phyloP scores from a whole-genome alignment of 2,797 vertebrate species.

The Micromesistius poutassou region DNA sequence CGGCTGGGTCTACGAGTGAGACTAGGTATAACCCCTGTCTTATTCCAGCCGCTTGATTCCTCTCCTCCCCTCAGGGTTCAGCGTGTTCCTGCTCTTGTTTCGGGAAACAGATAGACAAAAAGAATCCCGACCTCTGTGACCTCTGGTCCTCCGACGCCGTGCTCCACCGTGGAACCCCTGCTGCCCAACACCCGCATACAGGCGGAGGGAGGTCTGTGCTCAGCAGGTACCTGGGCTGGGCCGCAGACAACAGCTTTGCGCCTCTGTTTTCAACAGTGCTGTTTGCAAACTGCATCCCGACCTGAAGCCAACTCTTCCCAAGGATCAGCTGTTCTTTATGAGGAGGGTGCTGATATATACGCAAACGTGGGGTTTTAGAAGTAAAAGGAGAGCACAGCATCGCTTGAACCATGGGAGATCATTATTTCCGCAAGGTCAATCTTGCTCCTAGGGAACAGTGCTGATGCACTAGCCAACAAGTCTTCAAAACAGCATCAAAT shows the following conservation, averaged over 20 bases:
- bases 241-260: neutral
- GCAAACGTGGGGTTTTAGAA: neutral
- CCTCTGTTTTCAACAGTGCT: neutral
- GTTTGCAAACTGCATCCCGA: neutral
- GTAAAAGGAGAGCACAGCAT: neutral
- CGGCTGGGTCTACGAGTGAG: neutral
- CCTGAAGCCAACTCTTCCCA: neutral
- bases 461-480: neutral
- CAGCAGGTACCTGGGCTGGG: neutral
- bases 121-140: neutral
- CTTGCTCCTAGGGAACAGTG: neutral
- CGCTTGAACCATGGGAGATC: neutral
- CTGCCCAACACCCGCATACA: neutral
- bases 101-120: neutral
- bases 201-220: neutral
- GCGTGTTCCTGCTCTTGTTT: neutral
- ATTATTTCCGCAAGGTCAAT: neutral
- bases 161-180: neutral
- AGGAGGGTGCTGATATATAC: neutral
- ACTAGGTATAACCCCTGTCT: neutral
- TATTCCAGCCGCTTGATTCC: neutral
- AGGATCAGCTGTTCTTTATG: neutral
- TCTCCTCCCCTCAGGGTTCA: neutral
- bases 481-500: neutral
- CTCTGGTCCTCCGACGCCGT: neutral